Percentiles rank a stretch among this genome's conserved stretches.
These are phyloP conservation scores for Beroe forskalii DNA, from an alignment of 37 sponge, comb jelly and placozoan species.

Conservation along the genomic window DNA sequence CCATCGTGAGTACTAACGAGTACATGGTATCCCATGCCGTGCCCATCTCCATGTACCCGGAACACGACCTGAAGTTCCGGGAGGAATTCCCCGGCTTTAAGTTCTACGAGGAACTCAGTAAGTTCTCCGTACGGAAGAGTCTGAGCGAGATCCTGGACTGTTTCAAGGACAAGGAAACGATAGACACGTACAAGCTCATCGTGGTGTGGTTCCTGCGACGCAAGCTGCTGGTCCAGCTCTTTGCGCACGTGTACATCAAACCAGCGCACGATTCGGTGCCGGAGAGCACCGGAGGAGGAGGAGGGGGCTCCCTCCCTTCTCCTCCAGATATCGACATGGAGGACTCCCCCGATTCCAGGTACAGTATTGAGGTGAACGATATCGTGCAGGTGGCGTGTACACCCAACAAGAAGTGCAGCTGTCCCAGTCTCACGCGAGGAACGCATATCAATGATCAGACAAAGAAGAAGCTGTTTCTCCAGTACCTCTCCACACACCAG, in stretches of 20 bases:
- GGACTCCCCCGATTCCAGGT: neutral
- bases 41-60: conserved; percentile 2
- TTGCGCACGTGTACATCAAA: conserved; percentile 58
- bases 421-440: conserved; percentile 33
- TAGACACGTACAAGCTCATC: conserved; percentile 34
- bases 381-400: neutral
- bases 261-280: conserved; percentile 13
- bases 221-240: conserved; percentile 40
- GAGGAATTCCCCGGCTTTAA: conserved; percentile 48
- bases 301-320: neutral
- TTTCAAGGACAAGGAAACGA: conserved; percentile 54
- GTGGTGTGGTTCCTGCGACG: conserved; percentile 47
- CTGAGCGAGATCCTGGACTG: conserved; percentile 55
- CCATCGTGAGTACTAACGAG: conserved; percentile 41
- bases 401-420: conserved; percentile 31
- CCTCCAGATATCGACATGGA: neutral
- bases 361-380: neutral
- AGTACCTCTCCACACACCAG: conserved; percentile 46
- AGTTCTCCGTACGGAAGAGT: conserved; percentile 44
- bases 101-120: conserved; percentile 34
- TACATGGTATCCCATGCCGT: conserved; percentile 61
- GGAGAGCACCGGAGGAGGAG: neutral
- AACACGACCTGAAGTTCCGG: neutral
- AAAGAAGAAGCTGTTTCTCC: neutral
- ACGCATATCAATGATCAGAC: conserved; percentile 1